Percentiles rank a stretch among this genome's conserved stretches.
These are phyloP conservation scores for Dryobotodes eremita DNA, from an alignment of 2,888 invertebrate species.

Conservation along the genomic window DNA sequence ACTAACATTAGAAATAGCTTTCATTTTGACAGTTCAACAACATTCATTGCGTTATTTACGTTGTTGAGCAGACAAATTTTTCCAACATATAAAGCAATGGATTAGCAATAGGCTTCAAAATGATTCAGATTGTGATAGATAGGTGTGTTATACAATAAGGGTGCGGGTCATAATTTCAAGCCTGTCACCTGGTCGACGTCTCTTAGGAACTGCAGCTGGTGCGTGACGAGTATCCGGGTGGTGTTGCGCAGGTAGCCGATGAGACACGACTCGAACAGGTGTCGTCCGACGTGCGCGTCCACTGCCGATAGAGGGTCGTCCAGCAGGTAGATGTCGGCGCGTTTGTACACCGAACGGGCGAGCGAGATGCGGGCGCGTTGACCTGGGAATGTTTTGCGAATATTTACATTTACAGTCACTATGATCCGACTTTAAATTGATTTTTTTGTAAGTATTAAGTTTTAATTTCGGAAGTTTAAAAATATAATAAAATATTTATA, in stretches of 20 bases:
- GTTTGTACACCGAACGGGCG: constrained; percentile 96
- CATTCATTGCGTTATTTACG: too few species aligned
- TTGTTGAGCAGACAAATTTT: too few species aligned
- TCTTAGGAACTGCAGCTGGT: constrained; percentile 93
- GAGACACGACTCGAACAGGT: constrained; percentile 96
- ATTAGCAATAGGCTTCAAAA: too few species aligned
- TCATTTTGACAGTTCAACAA: too few species aligned
- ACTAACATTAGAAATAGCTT: too few species aligned
- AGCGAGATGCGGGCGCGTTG: constrained; percentile 97
- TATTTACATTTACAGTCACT: too few species aligned
- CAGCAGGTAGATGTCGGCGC: constrained; percentile 96
- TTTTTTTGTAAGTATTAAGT: too few species aligned
- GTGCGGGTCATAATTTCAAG: background rate
- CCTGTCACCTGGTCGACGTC: constrained; percentile 87
- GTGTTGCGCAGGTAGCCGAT: constrained; percentile 92
- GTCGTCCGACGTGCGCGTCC: constrained; percentile 97
- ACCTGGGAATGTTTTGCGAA: constrained; percentile 84
- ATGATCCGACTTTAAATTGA: too few species aligned
- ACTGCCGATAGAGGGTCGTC: constrained; percentile 98
- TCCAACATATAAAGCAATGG: too few species aligned
- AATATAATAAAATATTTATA: too few species aligned
- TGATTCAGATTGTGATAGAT: too few species aligned
- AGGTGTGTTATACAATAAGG: background rate
- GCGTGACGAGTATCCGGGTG: constrained; percentile 94
- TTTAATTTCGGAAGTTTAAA: too few species aligned